Base-by-base conservation (phyloP, 2,888 invertebrate genomes). In the Aphelenchoides bicaudatus region DNA sequence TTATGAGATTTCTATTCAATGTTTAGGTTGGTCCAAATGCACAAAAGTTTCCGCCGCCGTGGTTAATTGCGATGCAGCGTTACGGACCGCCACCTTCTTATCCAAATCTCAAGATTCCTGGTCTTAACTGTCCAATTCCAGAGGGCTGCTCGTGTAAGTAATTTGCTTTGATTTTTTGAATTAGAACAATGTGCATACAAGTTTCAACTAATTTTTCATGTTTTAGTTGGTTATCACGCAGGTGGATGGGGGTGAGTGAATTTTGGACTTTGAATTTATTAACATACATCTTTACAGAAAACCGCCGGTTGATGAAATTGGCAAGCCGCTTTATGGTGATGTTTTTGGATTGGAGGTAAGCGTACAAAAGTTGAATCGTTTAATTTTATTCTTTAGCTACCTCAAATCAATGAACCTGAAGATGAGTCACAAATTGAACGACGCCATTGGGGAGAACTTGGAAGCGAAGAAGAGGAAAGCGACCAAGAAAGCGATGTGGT, bases 41-140 rank as follows among this genome's bases (percentile, higher is more conserved):
- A 2, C 80, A 82, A 43, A 83, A 82, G 69, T 82, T 84, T 59
- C 92, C 92, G 0, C 92, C 92, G 0, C 93, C 92, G 25, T 93
- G 93, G 93, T 82, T 93, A 67, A 92, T 93, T 78, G 92, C 92
- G 1, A 92, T 92, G 88, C 92, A 93, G 81, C 86, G 93, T 72
- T 98, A 98, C 80, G 98, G 98, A 0, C 98, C 98, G 1, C 98
- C 98, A 2, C 98, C 98, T 0, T 93, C 93, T 51, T 98, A 98
- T 83, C 96, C 98, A 0, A 94, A 93, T 83, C 83, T 98, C 27
- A 96, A 94, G 83, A 91, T 98, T 46, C 90, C 94, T 0, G 96
- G 96, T 0, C 83, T 98, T 3, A 98, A 96, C 83, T 93, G 94
- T 1, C 93, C 96, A 0, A 98, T 98, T 73, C 98, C 98, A 0